Percentiles rank a stretch among this genome's conserved stretches.
phyloP scores from a whole-genome alignment of 2,113 vertebrate species.

The Notechis scutatus region DNA sequence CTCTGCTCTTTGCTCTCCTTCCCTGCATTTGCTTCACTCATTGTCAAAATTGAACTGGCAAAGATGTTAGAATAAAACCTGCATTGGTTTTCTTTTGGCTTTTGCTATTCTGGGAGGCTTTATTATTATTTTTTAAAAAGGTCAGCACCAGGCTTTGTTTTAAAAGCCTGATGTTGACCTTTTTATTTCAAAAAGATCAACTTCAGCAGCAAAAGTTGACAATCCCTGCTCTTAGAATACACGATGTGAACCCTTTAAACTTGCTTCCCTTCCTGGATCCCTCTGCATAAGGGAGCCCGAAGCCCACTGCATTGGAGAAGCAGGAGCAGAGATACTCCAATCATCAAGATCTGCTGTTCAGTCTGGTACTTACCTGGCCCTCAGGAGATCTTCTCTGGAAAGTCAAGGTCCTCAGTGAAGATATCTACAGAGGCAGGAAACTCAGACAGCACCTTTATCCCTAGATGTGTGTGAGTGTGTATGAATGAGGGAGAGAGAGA shows the following conservation, averaged over 20 bases:
- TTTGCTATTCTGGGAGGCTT: neutral
- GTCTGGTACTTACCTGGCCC: slow-evolving; percentile 58
- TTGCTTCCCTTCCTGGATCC: slow-evolving; percentile 1
- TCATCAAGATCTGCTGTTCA: neutral
- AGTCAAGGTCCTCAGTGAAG: slow-evolving; percentile 17
- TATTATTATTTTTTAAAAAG: neutral
- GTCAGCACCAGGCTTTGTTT: neutral
- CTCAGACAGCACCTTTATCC: slow-evolving; percentile 40
- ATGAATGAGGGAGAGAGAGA: neutral
- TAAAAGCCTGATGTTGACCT: too few relatives aligned
- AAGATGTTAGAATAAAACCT: neutral
- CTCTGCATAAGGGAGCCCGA: neutral
- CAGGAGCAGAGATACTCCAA: neutral
- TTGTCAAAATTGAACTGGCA: neutral
- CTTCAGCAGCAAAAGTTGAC: neutral
- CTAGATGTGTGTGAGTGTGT: slow-evolving; percentile 25
- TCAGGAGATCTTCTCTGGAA: slow-evolving; percentile 9
- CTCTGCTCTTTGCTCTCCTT: neutral
- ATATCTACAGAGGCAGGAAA: slow-evolving; percentile 46
- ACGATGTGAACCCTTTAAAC: fast-evolving
- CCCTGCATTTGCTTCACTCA: neutral
- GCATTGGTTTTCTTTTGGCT: neutral
- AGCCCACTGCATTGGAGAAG: neutral
- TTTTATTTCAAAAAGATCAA: neutral
- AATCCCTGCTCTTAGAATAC: neutral